Evolutionary conservation across 2,113 vertebrate genomes (phyloP), one percentile per base, ranked within the genome.

Genomic region (Festucalex cinctus): DNA sequence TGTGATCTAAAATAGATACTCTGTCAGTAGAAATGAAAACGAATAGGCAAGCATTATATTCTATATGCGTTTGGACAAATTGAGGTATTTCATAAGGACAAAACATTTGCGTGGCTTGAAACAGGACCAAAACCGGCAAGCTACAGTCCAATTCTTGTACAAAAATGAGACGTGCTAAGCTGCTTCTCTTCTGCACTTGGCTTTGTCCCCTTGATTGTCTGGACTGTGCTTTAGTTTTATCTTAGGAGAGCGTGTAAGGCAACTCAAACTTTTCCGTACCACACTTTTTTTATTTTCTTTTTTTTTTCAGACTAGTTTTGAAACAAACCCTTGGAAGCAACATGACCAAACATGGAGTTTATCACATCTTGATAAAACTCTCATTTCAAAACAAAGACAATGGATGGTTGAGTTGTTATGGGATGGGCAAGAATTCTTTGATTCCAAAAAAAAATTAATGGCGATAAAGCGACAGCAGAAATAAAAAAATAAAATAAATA

Each of bases 361-460:
- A 64, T n/a, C 54, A 65, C 35, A 9, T 17, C 56, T 13, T 43
- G 44, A 24, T 57, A 32, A 57, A 57, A 57, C 26, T 54, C 46
- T 53, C 54, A 17, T 17, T 57, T 32, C 9, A 60, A n/a, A 62
- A 72, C n/a, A 9, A 43, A 20, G 39, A 56, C 41, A 19, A 68
- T 24, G 48, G 49, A 69, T 66, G 67, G 62, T 5, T 24, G 3
- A 3, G 43, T 59, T 51, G 26, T 3, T 44, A 59, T 63, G 41
- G 14, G 74, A 62, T 58, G 65, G 19, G 54, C 82, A 86, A 85
- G 78, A 87, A 90, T 88, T 87, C 86, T 37, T 54, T 32, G 74
- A 82, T 86, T 86, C 81, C 84, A 87, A 86, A 87, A 85, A 71
- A 54, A 5, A 48, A 44, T 3, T 1, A 39, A 49, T 6, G 26